A percentile compares a stretch with the other conserved stretches of the same genome.
phyloP scores from a whole-genome alignment of 2,888 invertebrate genomes.

The Trichopoda pennipes region DNA sequence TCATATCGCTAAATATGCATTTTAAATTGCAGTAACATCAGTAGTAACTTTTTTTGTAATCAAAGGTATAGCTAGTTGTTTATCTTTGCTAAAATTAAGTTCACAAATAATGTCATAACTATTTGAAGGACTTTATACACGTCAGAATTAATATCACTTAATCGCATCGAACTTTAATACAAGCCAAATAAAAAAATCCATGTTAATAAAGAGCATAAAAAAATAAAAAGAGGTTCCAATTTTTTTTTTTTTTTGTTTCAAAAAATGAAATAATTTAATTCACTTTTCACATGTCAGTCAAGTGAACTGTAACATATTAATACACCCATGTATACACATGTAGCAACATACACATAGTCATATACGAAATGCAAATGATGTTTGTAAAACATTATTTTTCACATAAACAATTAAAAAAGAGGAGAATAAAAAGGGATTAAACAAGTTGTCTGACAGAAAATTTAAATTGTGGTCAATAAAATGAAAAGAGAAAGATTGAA shows the following conservation, averaged over 20 bases:
- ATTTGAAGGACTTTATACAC: too few species aligned
- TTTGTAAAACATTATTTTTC: constrained; percentile 43
- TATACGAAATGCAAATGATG: constrained; percentile 54
- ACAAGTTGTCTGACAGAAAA: constrained; percentile 65
- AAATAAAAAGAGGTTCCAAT: constrained; percentile 37
- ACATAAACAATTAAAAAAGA: constrained; percentile 12
- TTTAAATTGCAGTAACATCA: too few species aligned
- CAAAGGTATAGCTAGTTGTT: too few species aligned
- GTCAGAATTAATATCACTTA: not conserved
- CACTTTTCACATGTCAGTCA: constrained; percentile 67
- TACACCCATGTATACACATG: constrained; percentile 33
- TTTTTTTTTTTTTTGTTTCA: constrained; percentile 53
- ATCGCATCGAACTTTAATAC: not conserved
- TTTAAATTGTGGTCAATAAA: constrained; percentile 62
- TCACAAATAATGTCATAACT: too few species aligned
- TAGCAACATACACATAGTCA: constrained; percentile 1
- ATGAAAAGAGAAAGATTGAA: not conserved
- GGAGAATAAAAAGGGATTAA: constrained; percentile 28
- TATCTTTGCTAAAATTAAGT: too few species aligned
- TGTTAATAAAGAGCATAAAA: not conserved
- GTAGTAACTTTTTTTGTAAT: too few species aligned
- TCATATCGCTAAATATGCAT: too few species aligned
- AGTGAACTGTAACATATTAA: constrained; percentile 66
- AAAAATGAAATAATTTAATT: constrained; percentile 66
- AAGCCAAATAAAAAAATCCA: not conserved